Evolutionary conservation across 2,888 invertebrate genomes (phyloP), one percentile per base, ranked within the genome.

Genomic region (Yponomeuta sedellus): DNA sequence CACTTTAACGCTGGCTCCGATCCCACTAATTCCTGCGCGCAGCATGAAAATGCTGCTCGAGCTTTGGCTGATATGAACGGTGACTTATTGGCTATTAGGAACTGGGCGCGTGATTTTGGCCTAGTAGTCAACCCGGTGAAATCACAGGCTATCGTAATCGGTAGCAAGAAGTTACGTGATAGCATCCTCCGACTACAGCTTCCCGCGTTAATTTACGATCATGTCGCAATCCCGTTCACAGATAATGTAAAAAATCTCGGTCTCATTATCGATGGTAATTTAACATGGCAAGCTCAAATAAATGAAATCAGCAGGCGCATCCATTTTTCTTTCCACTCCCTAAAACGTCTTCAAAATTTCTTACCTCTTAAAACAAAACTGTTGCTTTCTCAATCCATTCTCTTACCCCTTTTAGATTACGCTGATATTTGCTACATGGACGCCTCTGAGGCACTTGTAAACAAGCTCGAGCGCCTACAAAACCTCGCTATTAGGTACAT

Each of bases 391-490:
- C 66, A 66, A 25, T 28, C 58, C n/a, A 57, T 67, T 2, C 40
- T 67, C n/a, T 61, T 61, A 12, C 67, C 67, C 8, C 25, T 67
- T 0, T 10, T 62, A 8, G 67, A 67, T 57, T 67, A 67, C 20
- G 67, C 65, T 19, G 65, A 65, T 12, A 12, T 59, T 1, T 56
- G 61, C 57, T 67, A 61, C 25, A 19, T 61, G 4, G 61, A 65
- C 22, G 57, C 22, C 10, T 65, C 62, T 3, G 65, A 67, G 52
- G 67, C 58, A 12, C 64, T 57, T 40, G 40, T 65, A 1, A 63
- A 67, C 39, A 67, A 65, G 28, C 66, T 64, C n/a, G 66, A 66
- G 44, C 64, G 64, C 11, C 64, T 67, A 2, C 62, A 65, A 62
- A 65, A 67, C 63, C 39, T 67, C 8, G 25, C 58, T 22, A 62